Evolutionary conservation across 92 coral and sea anemone genomes (phyloP), one percentile per base, ranked within the genome.

Genomic region (Parazoanthus atlanticus): DNA sequence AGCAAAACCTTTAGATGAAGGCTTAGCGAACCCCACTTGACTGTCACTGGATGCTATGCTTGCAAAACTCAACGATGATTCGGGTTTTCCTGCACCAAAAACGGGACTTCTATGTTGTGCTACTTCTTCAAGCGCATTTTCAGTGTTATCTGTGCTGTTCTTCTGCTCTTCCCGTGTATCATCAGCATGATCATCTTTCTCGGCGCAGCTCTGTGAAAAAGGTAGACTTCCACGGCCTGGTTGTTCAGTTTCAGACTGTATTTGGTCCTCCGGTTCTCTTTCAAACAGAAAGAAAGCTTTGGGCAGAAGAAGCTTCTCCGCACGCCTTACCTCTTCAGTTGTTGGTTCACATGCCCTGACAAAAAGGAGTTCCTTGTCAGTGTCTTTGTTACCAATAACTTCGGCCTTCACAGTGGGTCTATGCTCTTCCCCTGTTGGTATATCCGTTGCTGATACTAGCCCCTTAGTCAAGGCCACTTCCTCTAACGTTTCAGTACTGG

Each of bases 251-350:
- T 31, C 64, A 47, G 31, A 69, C 29, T 84, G 46, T 13, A 13
- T 64, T 38, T 58, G 76, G 64, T 46, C 46, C 21, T 28, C 80
- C 25, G 85, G 78, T 69, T 88, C 58, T 89, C 94, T 84, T 74
- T 90, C 89, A 71, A 72, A 90, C 31, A 92, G 84, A 69, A 52
- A 92, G 76, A 92, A 92, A 4, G 86, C 81, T 32, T 82, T 81
- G 26, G 94, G 94, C 8, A 92, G 93, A 46, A 92, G 93, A 71
- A 92, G 88, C 49, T 66, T 64, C 61, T 88, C 83, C 34, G 94
- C 94, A n/a, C 93, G 94, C 26, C 58, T 78, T 28, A 90, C 65
- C 72, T 92, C 91, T 47, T 90, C 93, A 69, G 69, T 64, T 29
- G 91, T 92, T 23, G 94, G 94, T 79, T 90, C 89, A 41, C 82